phyloP scores from a whole-genome alignment of 1,140 invertebrate genomes.

The Camponotus floridanus region DNA sequence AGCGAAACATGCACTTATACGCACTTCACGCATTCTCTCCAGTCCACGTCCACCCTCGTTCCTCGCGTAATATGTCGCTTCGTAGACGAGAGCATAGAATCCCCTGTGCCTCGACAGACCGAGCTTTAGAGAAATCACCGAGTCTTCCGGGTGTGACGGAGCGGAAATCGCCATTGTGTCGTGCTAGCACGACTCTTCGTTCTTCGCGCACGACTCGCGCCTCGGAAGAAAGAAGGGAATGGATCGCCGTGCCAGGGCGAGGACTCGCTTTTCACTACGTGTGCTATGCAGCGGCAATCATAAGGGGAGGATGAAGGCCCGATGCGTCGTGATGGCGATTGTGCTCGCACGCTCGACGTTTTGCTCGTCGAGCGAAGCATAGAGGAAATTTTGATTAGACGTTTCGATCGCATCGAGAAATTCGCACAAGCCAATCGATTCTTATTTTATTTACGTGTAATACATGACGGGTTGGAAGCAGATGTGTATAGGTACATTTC shows the following conservation, averaged over 20 bases:
- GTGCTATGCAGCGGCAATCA: constrained; percentile 40
- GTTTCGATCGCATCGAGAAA: constrained; percentile 23
- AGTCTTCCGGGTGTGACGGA: constrained; percentile 77
- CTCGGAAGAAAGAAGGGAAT: constrained; percentile 45
- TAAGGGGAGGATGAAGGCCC: constrained; percentile 36
- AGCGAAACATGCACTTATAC: constrained; percentile 73
- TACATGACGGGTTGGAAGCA: background rate
- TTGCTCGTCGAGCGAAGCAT: constrained; percentile 10
- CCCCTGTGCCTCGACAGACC: constrained; percentile 33
- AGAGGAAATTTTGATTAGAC: constrained; percentile 50
- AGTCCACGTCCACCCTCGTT: constrained; percentile 51
- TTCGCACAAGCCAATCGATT: background rate
- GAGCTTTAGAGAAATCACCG: constrained; percentile 75
- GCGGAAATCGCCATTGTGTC: constrained; percentile 78
- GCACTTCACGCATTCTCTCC: constrained; percentile 68
- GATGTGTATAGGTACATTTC: too few species aligned
- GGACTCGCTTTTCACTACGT: constrained; percentile 56
- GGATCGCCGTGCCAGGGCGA: constrained; percentile 51
- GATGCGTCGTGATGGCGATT: constrained; percentile 21
- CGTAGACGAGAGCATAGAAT: constrained; percentile 52
- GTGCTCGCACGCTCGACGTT: constrained; percentile 38
- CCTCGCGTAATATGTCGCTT: constrained; percentile 16
- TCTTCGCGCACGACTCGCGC: constrained; percentile 57
- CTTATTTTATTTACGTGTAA: background rate
- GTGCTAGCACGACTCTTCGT: constrained; percentile 49